Conservation (phyloP, 1,140 invertebrate genomes). For the Palaemon carinicauda region DNA sequence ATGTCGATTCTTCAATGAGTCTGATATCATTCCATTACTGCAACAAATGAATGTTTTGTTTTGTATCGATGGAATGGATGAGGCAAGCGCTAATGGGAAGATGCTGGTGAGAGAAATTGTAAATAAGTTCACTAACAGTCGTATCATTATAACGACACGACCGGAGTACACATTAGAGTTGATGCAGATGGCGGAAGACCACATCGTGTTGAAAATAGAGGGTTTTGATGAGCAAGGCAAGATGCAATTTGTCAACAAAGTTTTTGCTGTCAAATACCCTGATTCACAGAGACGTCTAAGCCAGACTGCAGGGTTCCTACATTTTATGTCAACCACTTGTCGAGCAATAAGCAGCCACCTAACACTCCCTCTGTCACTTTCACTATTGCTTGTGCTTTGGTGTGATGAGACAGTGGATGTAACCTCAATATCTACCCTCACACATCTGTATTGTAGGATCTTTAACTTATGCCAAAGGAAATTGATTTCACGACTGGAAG, state of each 20-base stretch:
- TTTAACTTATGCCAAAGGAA: conserved; percentile 46
- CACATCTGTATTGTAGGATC: conserved; percentile 38
- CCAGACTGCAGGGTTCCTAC: conserved; percentile 12
- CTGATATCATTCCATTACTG: conserved; percentile 48
- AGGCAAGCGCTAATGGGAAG: conserved; percentile 24
- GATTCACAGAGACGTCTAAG: background rate
- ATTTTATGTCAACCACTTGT: background rate
- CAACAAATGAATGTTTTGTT: conserved; percentile 55
- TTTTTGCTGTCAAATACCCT: conserved; percentile 31
- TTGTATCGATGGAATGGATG: conserved; percentile 53
- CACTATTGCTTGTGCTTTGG: conserved; percentile 45
- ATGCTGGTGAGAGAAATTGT: conserved; percentile 47
- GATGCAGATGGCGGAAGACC: conserved; percentile 50
- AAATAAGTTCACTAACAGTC: conserved; percentile 36
- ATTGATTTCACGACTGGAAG: conserved; percentile 20
- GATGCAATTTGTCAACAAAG: conserved; percentile 36
- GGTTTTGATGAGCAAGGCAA: conserved; percentile 38
- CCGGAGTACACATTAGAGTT: conserved; percentile 50
- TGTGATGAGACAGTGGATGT: conserved; percentile 33
- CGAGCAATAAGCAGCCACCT: conserved; percentile 31
- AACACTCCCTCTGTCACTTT: conserved; percentile 30
- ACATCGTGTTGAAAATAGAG: conserved; percentile 47
- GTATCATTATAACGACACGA: conserved; percentile 50
- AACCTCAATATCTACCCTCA: conserved; percentile 24
- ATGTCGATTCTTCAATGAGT: conserved; percentile 30